Conservation (phyloP, 37 sponge, comb jelly and placozoan species). For the Geodia barretti region DNA sequence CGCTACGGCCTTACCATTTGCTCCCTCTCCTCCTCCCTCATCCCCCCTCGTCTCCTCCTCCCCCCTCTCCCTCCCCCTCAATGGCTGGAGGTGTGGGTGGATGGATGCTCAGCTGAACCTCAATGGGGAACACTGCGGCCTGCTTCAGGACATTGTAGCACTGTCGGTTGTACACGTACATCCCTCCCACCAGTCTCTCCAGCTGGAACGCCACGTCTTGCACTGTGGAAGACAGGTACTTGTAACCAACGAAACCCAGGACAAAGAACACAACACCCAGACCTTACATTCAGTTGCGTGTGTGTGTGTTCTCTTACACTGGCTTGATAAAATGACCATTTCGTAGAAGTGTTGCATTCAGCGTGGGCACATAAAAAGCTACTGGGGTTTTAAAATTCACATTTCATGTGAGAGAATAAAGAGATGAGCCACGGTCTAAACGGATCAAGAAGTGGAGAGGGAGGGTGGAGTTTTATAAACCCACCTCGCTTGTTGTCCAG, state of each 20-base stretch:
- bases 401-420: too few species aligned
- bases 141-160: conserved; percentile 67
- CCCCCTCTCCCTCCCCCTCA: conserved; percentile 3
- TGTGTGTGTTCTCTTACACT: too few species aligned
- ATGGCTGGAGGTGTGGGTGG: background rate
- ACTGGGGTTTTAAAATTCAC: too few species aligned
- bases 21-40: background rate
- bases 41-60: background rate
- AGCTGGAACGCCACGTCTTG: conserved; percentile 94
- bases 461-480: background rate
- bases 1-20: background rate
- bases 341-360: too few species aligned
- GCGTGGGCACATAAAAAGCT: too few species aligned
- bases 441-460: background rate
- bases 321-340: too few species aligned
- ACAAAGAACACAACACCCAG: too few species aligned
- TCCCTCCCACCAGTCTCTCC: conserved; percentile 80
- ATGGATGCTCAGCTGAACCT: conserved; percentile 70
- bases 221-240: too few species aligned
- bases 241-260: too few species aligned
- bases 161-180: conserved; percentile 80
- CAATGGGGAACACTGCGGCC: conserved; percentile 86
- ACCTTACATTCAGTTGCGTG: too few species aligned
- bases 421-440: too few species aligned
- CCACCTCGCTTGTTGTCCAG: conserved; percentile 90